A percentile compares a stretch with the other conserved stretches of the same genome.
phyloP scores from a whole-genome alignment of 2,113 vertebrate genomes.

The Beaufortia kweichowensis region DNA sequence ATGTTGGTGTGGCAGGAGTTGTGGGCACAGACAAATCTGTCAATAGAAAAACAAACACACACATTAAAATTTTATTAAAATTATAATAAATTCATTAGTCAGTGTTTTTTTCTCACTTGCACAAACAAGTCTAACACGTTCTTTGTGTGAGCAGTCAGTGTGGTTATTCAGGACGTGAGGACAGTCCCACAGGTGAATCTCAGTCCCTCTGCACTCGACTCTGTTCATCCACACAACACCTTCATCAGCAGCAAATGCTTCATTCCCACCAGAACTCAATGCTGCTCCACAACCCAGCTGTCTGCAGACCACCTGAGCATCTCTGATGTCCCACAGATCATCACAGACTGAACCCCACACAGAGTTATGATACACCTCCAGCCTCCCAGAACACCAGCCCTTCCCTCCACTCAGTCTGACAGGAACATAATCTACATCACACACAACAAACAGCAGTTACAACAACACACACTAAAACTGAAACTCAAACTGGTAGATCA shows the following conservation, averaged over 20 bases:
- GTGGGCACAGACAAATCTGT: neutral
- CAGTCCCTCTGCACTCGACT: slow-evolving; percentile 55
- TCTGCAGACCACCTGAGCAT: slow-evolving; percentile 46
- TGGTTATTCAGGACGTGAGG: slow-evolving; percentile 40
- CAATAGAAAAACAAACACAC: neutral
- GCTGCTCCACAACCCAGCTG: slow-evolving; percentile 54
- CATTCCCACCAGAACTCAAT: slow-evolving; percentile 17
- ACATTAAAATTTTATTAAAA: neutral
- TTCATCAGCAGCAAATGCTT: slow-evolving; percentile 38
- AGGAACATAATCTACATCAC: slow-evolving; percentile 8
- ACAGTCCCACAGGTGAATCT: slow-evolving; percentile 50
- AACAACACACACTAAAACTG: neutral
- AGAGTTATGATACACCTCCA: slow-evolving; percentile 31
- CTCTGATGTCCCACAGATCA: slow-evolving; percentile 44
- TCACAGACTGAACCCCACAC: slow-evolving; percentile 37
- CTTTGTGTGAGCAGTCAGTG: slow-evolving; percentile 41
- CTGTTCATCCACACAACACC: slow-evolving; percentile 38
- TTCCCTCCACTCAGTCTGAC: neutral
- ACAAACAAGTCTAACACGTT: slow-evolving; percentile 50
- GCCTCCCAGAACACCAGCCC: slow-evolving; percentile 35
- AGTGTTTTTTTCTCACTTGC: slow-evolving; percentile 34
- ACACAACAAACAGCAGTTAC: neutral
- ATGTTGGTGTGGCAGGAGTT: neutral
- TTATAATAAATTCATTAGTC: neutral
- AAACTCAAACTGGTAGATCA: neutral